Percentiles rank a stretch among this genome's conserved stretches.
Conservation (phyloP, 2,113 vertebrate genomes). For the Coracopsis vasa region DNA sequence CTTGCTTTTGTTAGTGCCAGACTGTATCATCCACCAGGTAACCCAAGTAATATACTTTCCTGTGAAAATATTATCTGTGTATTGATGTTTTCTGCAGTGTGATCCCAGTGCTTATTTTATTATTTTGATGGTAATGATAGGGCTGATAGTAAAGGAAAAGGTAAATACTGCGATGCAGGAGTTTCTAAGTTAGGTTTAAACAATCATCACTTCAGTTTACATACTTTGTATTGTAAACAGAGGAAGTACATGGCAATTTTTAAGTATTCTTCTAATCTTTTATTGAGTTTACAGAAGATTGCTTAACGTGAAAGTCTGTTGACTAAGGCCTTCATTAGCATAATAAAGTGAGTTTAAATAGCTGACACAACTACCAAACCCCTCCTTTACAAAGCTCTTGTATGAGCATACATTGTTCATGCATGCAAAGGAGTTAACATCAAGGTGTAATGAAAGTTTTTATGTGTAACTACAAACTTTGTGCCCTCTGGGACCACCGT, state of each 20-base stretch:
- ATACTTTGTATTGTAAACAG: not conserved
- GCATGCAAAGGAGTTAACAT: not conserved
- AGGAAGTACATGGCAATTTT: not conserved
- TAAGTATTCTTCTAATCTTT: not conserved
- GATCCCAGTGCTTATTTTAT: not conserved
- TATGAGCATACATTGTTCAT: not conserved
- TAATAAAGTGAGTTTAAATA: conserved; percentile 17
- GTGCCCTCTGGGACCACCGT: conserved; percentile 11
- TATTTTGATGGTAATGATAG: not conserved
- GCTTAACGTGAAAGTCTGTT: conserved; percentile 10
- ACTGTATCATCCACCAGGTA: not conserved
- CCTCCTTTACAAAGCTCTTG: not conserved
- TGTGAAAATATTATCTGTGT: not conserved
- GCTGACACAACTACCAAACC: not conserved
- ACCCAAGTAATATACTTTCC: not conserved
- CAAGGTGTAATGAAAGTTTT: conserved; percentile 31
- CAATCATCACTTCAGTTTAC: not conserved
- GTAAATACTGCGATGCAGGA: not conserved
- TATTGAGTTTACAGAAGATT: not conserved
- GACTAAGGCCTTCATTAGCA: not conserved
- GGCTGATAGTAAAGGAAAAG: not conserved
- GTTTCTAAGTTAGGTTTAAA: not conserved
- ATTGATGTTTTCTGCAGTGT: not conserved
- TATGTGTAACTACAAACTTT: conserved; percentile 11
- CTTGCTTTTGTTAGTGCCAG: not conserved